Base-by-base conservation (phyloP, 2,797 vertebrate genomes). In the Silurus lanzhouensis region DNA sequence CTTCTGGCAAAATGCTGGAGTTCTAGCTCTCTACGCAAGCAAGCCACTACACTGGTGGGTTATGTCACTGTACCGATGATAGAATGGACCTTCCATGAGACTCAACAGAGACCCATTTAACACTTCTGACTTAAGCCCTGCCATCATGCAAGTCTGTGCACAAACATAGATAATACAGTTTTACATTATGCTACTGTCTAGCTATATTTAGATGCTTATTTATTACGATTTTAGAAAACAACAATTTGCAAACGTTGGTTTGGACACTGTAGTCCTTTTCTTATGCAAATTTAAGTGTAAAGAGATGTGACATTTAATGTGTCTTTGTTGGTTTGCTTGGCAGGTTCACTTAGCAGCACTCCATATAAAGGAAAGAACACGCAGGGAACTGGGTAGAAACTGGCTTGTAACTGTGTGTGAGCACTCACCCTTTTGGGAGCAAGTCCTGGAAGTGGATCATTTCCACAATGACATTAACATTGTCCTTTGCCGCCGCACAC, bases 391-490 rank as follows among this genome's bases (percentile, higher is more conserved):
- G 12, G 10, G 55, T 80, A 46, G 82, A 66, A 55, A 52, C 66
- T 55, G 61, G 78, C 60, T 57, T 61, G 66, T 68, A 66, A 71
- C 22, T 60, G 38, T 13, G 60, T 66, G 68, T 13, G 38, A 48
- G 83, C 68, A 85, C 97, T 97, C 93, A 99, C 98, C 97, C 98
- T 86, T 98, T 99, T 84, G 96, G 97, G 92, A 99, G 97, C 83
- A 99, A 94, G 94, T 99, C 97, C 92, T 97, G 98, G 94, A 99
- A 99, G 91, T 97, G 98, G 92, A 99, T 99, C 98, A 99, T 99
- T 94, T 99, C 98, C 93, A 98, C 98, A 92, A 99, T 98, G 91
- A 99, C 97, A 31, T 95, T 96, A 85, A 97, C 96, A 52, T 99
- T 99, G 90, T 98, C 97, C 93, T 97, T 98, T 13, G 98, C 98